Evolutionary conservation across 2,888 invertebrate species (phyloP).

Genomic region (Hoplodrina ambigua): DNA sequence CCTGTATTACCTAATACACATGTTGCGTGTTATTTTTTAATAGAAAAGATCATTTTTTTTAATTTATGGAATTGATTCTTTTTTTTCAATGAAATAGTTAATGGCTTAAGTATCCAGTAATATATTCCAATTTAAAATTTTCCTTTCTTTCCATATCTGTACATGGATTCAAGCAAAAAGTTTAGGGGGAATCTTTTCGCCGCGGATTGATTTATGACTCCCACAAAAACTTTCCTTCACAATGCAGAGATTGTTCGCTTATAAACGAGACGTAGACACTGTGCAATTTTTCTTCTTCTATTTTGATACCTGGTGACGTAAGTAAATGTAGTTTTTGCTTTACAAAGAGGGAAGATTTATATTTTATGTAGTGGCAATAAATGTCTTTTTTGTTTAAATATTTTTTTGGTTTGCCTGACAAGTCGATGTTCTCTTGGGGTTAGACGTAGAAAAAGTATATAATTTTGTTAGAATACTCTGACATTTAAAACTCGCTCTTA

Average conservation of each 20-base stretch:
- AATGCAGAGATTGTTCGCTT: constrained; percentile 52
- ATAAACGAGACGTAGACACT: constrained; percentile 53
- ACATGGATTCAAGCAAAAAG: constrained; percentile 66
- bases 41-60: not conserved
- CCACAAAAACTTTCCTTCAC: constrained; percentile 60
- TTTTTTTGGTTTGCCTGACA: not conserved
- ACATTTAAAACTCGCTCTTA: not conserved
- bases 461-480: not conserved
- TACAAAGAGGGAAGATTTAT: constrained; percentile 16
- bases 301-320: constrained; percentile 52
- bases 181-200: constrained; percentile 68
- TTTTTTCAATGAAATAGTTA: not conserved
- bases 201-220: constrained; percentile 72
- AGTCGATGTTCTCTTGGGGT: not conserved
- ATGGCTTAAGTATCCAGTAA: not conserved
- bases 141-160: constrained; percentile 57
- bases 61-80: no score
- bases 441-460: not conserved
- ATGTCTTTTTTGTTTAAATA: not conserved
- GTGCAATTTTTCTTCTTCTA: constrained; percentile 54
- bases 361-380: constrained; percentile 6
- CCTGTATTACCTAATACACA: no score
- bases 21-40: not conserved
- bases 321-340: constrained; percentile 45
- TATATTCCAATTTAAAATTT: constrained; percentile 13